Base-by-base conservation (phyloP, 1,140 invertebrate genomes). In the Diorhabda elongata region DNA sequence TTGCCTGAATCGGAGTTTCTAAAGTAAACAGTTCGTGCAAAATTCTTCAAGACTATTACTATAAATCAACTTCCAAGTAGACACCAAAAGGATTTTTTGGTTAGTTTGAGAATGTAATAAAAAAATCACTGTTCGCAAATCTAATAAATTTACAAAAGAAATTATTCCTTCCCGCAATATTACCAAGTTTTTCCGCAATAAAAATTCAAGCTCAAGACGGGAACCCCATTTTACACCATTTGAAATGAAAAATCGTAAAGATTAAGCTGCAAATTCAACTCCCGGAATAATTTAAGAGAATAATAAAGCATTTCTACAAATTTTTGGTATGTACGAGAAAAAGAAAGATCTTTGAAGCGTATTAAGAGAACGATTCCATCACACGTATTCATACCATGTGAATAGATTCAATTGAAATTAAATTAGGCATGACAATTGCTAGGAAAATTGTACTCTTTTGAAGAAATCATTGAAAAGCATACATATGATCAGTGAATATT, bases 291-390 rank as follows among this genome's bases (percentile, higher is more conserved):
- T 52, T 52, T 52, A 52, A n/a, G 47, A 52, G 47, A 52, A 52
- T 26, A 52, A 52, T 52, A 52, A 52, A 52, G 47, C 47, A 52
- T 52, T 52, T 52, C n/a, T 52, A 52, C 47, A 52, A 52, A 52
- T 52, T 52, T 52, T 52, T 52, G 47, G 47, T 6, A n/a, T 8
- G 6, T 8, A 52, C 47, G 47, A n/a, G n/a, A 6, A 52, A 52
- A 52, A 52, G 47, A 52, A n/a, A 52, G 47, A 52, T 52, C n/a
- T 52, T n/a, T 52, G 47, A 52, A 52, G n/a, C 47, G 47, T 52
- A 8, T 52, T 8, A 8, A 52, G 47, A n/a, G 6, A 52, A 52
- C 47, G 6, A 52, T 52, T 52, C n/a, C n/a, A 52, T 52, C n/a
- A 52, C 47, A 52, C n/a, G 47, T 52, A 52, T 26, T 26, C 26